Evolutionary conservation across 2,797 vertebrate species (phyloP).

Genomic region (Lerista edwardsae): DNA sequence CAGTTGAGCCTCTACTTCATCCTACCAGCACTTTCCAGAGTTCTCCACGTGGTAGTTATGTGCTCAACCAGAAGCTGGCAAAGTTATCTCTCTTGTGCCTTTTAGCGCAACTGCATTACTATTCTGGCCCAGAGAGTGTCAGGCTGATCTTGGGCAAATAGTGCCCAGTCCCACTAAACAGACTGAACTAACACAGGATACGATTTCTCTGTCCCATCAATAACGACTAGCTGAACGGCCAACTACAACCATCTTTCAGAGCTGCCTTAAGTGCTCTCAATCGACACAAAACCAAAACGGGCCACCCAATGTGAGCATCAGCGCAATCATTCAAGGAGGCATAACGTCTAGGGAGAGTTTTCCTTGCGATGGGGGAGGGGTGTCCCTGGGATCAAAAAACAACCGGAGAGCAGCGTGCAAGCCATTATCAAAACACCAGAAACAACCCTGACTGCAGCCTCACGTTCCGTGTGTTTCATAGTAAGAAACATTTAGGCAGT

Average conservation of each 20-base stretch:
- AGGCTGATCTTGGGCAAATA: neutral
- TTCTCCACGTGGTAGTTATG: neutral
- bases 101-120: neutral
- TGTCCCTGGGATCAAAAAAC: conserved; percentile 57
- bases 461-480: conserved; percentile 95
- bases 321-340: conserved; percentile 41
- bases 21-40: neutral
- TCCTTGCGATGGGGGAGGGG: too few species aligned
- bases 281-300: conserved; percentile 44
- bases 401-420: conserved; percentile 85
- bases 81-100: neutral
- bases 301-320: conserved; percentile 36
- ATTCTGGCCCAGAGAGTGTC: too few species aligned
- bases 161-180: neutral
- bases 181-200: neutral
- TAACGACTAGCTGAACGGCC: neutral
- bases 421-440: conserved; percentile 96
- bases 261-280: conserved; percentile 19
- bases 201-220: neutral
- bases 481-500: conserved; percentile 99
- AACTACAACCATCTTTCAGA: neutral
- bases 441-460: conserved; percentile 99
- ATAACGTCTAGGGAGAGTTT: too few species aligned
- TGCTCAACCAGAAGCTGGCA: neutral
- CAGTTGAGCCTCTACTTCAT: neutral